Percentiles rank a stretch among this genome's conserved stretches.
phyloP scores from a whole-genome alignment of 1,140 invertebrate species.

The Dryas iulia region DNA sequence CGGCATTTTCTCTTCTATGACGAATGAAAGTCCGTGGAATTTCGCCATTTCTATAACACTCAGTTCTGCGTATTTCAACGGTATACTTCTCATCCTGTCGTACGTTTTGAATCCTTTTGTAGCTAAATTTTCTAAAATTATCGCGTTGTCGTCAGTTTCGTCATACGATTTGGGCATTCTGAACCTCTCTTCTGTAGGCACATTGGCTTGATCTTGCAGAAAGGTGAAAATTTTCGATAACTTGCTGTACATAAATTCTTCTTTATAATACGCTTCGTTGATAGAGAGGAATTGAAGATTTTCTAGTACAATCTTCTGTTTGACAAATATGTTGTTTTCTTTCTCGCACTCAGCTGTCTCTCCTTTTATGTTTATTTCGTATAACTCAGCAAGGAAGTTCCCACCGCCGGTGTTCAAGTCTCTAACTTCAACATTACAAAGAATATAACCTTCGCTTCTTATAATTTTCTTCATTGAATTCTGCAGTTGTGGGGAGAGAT shows the following conservation, averaged over 20 bases:
- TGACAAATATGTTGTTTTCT: slow-evolving; percentile 33
- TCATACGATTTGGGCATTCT: slow-evolving; percentile 31
- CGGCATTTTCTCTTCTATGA: slow-evolving; percentile 35
- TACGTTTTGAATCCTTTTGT: slow-evolving; percentile 36
- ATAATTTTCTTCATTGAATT: slow-evolving; percentile 13
- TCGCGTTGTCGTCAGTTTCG: slow-evolving; percentile 23
- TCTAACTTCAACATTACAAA: slow-evolving; percentile 4
- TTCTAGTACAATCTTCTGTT: slow-evolving; percentile 17
- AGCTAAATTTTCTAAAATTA: slow-evolving; percentile 41
- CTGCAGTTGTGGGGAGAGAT: background rate
- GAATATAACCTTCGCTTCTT: slow-evolving; percentile 14
- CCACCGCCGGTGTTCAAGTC: slow-evolving; percentile 13
- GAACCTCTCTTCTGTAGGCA: slow-evolving; percentile 33
- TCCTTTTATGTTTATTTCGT: slow-evolving; percentile 32
- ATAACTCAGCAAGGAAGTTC: slow-evolving; percentile 31
- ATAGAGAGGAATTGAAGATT: slow-evolving; percentile 23
- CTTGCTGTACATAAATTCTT: slow-evolving; percentile 39
- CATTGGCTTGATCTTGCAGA: slow-evolving; percentile 35
- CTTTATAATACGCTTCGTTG: slow-evolving; percentile 26
- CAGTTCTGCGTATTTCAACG: slow-evolving; percentile 38
- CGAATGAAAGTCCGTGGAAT: slow-evolving; percentile 42
- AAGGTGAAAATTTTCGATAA: slow-evolving; percentile 23
- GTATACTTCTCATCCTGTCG: slow-evolving; percentile 31
- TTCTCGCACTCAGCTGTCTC: slow-evolving; percentile 16
- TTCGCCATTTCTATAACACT: slow-evolving; percentile 39